These are phyloP conservation scores for Whitmania pigra DNA, from an alignment of 1,140 invertebrate genomes.

Conservation along the genomic window DNA sequence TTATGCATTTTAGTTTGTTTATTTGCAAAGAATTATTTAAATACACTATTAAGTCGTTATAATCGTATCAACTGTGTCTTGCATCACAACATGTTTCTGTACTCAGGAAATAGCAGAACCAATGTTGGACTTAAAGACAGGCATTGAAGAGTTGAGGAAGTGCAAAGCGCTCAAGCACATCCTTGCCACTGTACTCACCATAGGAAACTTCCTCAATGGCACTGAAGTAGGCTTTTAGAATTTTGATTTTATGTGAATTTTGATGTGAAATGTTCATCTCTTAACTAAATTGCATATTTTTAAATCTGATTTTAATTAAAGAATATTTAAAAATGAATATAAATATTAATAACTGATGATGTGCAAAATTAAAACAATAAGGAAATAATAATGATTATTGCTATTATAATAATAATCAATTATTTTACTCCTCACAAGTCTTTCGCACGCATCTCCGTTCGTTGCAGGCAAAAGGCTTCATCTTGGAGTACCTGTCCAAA, in stretches of 20 bases:
- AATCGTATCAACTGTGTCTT: no score
- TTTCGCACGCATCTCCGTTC: slow-evolving; percentile 3
- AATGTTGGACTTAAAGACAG: slow-evolving; percentile 92
- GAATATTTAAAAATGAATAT: no score
- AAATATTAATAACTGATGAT: no score
- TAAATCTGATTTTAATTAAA: neutral
- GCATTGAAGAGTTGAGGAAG: slow-evolving; percentile 59
- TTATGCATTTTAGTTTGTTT: no score
- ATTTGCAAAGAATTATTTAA: no score
- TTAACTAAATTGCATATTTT: slow-evolving; percentile 8
- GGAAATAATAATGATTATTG: no score
- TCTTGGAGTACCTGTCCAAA: slow-evolving; percentile 91
- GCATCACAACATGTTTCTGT: neutral
- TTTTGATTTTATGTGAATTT: slow-evolving; percentile 3
- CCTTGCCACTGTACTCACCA: slow-evolving; percentile 76
- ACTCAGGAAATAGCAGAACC: slow-evolving; percentile 88
- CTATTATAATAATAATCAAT: neutral
- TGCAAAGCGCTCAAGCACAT: slow-evolving; percentile 91
- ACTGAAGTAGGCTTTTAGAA: slow-evolving; percentile 52
- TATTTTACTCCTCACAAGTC: neutral
- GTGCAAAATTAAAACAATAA: no score
- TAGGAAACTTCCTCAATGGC: slow-evolving; percentile 95
- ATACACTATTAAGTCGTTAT: no score
- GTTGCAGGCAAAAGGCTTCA: slow-evolving; percentile 77
- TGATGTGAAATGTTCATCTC: no score